Evolutionary conservation across 2,888 invertebrate species (phyloP), one percentile per base, ranked within the genome.

Genomic region (Tipula vernalis): DNA sequence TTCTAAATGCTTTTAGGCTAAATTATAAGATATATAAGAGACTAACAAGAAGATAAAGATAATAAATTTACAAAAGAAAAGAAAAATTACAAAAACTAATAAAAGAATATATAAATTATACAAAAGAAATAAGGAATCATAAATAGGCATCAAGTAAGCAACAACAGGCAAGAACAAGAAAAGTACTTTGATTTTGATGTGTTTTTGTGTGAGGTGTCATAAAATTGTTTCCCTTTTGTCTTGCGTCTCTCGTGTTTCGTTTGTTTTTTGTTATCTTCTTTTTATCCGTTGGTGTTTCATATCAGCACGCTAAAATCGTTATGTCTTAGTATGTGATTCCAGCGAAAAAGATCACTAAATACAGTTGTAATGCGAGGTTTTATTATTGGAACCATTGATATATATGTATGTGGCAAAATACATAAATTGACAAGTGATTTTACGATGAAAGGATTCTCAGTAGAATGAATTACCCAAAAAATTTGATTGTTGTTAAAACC

Each of bases 11-110:
- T 71, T 71, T 71, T 71, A 28, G 71, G 71, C 71, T 71, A 71
- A 71, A 71, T 71, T 57, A 57, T 57, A 51, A 44, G 44, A 44
- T 51, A 51, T 12, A 5, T 57, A 71, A 71, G 28, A 71, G 71
- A 71, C 71, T 71, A 71, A 71, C 71, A 71, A 71, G 71, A 71
- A 71, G 71, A 71, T 71, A 71, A 71, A 71, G 71, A 71, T 71
- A 71, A 71, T 71, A 71, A 28, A 71, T 71, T 71, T 28, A 71
- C 71, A 71, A 71, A 71, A 71, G 71, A 71, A 71, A 71, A 18
- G 28, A 71, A 71, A 28, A 71, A 71, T 71, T 28, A 71, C 71
- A 71, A 71, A 71, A 71, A 71, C 71, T 71, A 71, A 71, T 71
- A 71, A 71, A 71, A 71, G 71, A 71, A 71, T 71, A 71, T 28